Evolutionary conservation across 2,797 vertebrate species (phyloP), one percentile per base, ranked within the genome.

Genomic region (Crypturellus tataupa): DNA sequence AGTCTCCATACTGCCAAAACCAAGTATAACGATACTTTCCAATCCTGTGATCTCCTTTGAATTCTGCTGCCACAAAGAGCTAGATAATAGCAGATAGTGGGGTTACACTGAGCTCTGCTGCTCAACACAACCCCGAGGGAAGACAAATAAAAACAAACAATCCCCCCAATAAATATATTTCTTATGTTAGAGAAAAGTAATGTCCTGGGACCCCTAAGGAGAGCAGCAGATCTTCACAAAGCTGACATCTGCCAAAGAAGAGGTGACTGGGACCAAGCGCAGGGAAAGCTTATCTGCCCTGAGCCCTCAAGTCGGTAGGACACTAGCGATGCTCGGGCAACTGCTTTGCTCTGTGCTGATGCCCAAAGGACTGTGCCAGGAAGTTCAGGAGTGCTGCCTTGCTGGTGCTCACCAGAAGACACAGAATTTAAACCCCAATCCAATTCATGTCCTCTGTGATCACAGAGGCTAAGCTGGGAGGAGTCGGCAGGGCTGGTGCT

Each of bases 11-110:
- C 1, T 1, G 33, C n/a, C 27, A 65, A 87, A 87, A 65, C 7
- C 51, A 82, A 64, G 31, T 27, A 14, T n/a, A 85, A 40, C 14
- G 72, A 89, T 64, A 13, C 37, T 91, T 92, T 89, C 79, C 87
- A 89, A 65, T 31, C 77, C 71, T 53, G n/a, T n/a, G 69, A 85
- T 46, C 0, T 75, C 12, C 76, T 95, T 93, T 96, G 92, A 93
- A 94, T 68, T 87, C 42, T 31, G 37, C 60, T 85, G 91, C 89
- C 94, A 95, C 82, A 27, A 91, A 85, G 47, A 70, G 27, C 44
- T 58, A 83, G 75, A 80, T 85, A 85, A 78, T 27, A 53, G 51
- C 44, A 81, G 56, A 68, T 49, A 94, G 46, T 27, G 72, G 0
- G 3, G 51, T 64, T 89, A 82, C 72, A 63, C n/a, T 2, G 27